Evolutionary conservation across 2,797 vertebrate genomes (phyloP), one percentile per base, ranked within the genome.

Genomic region (Hydrocynus forskahlii): DNA sequence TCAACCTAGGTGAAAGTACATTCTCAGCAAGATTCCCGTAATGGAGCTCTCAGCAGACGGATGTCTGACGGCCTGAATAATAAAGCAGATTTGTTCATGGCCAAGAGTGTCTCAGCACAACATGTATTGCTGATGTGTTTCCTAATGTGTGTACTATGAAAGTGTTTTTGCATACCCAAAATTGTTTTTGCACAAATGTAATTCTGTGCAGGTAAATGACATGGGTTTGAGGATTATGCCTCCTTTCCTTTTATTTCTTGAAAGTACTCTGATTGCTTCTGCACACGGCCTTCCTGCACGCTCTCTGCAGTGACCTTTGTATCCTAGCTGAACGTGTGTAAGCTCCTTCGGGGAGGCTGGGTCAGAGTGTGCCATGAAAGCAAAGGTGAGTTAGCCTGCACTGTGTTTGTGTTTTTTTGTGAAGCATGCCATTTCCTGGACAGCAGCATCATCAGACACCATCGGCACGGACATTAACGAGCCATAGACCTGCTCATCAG

Each of bases 251-350:
- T 66, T 9, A 62, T 7, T 40, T 40, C 6, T 66, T 66, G 25
- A 19, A 10, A 64, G 6, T 8, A 17, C 29, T 29, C 4, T 60
- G 29, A 7, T 21, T 35, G 55, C 21, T 63, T 57, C 38, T 59
- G 35, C 72, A 50, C 62, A 23, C 16, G 14, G 62, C 13, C 62
- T 64, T 43, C n/a, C 17, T 74, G 25, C 17, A 55, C 64, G n/a
- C 60, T 70, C 23, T 17, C 48, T 71, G 23, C 23, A 52, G 55
- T 79, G 73, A 76, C 73, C 59, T 80, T 83, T 79, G 64, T 59
- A 40, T 80, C 38, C 80, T 10, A 23, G 21, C 45, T 7, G n/a
- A 70, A 16, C 4, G 45, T 45, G 55, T 23, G 43, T 75, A 76
- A 0, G 10, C 52, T 50, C 13, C 38, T 59, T 76, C 66, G 52